These are phyloP conservation scores for Meliscaeva auricollis DNA, from an alignment of 2,888 invertebrate genomes.

Conservation along the genomic window DNA sequence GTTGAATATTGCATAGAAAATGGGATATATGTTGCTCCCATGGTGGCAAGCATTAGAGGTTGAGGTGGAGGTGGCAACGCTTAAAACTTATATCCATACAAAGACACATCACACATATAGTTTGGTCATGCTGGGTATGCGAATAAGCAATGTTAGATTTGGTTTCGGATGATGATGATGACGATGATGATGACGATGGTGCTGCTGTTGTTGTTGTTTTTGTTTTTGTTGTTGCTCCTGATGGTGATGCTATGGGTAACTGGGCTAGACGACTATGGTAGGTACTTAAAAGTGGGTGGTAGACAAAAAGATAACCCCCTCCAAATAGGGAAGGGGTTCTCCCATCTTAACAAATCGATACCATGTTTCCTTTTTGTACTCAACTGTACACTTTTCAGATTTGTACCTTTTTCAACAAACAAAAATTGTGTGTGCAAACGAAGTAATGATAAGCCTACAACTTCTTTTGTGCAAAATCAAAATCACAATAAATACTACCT, in stretches of 20 bases:
- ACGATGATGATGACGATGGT: conserved; percentile 75
- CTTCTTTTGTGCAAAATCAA: conserved; percentile 23
- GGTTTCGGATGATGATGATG: conserved; percentile 80
- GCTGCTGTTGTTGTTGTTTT: conserved; percentile 61
- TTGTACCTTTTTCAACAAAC: conserved; percentile 39
- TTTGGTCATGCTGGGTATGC: conserved; percentile 61
- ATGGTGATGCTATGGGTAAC: conserved; percentile 73
- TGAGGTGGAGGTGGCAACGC: conserved; percentile 51
- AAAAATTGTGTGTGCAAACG: conserved; percentile 17
- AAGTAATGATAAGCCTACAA: conserved; percentile 26
- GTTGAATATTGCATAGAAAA: conserved; percentile 70
- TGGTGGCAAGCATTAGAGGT: conserved; percentile 17
- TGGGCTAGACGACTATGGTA: conserved; percentile 63
- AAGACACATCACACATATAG: conserved; percentile 58
- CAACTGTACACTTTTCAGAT: conserved; percentile 66
- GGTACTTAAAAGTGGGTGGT: conserved; percentile 68
- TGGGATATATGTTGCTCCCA: conserved; percentile 36
- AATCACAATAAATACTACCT: background rate
- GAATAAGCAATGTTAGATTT: conserved; percentile 71
- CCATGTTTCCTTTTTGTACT: conserved; percentile 76
- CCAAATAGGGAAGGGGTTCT: conserved; percentile 52
- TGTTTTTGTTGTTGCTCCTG: conserved; percentile 64
- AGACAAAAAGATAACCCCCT: conserved; percentile 66
- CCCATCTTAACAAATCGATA: conserved; percentile 77
- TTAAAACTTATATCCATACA: conserved; percentile 63